These are phyloP conservation scores for Tadarida brasiliensis DNA, from an alignment of 2,797 vertebrate species.

Conservation along the genomic window DNA sequence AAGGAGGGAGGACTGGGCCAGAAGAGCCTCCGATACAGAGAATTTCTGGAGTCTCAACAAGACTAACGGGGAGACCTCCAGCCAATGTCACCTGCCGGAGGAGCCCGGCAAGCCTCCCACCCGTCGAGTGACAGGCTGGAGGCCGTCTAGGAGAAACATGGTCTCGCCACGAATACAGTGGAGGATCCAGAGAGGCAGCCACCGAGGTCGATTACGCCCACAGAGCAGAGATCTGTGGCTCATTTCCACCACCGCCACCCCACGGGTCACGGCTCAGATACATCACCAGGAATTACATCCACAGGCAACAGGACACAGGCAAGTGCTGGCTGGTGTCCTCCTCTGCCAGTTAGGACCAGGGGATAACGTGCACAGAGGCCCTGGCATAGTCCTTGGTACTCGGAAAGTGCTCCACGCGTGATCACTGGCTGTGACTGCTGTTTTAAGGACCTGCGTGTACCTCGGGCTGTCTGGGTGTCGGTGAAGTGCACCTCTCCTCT, in stretches of 20 bases:
- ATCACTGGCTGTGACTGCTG: not conserved
- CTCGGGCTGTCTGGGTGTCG: too few relatives aligned
- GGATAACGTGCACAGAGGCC: not conserved
- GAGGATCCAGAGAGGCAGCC: not conserved
- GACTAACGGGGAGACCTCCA: not conserved
- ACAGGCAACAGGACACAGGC: not conserved
- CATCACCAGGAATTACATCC: not conserved
- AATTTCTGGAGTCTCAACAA: too few relatives aligned
- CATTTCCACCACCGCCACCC: not conserved
- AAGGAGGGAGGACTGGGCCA: too few relatives aligned
- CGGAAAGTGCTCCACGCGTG: not conserved
- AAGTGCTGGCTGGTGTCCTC: not conserved
- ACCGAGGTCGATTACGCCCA: not conserved
- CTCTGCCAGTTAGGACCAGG: not conserved
- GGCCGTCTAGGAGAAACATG: not conserved
- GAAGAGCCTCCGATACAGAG: not conserved
- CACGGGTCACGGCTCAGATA: not conserved
- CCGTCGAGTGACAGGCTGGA: not conserved
- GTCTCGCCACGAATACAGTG: rapidly evolving
- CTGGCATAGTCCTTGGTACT: not conserved
- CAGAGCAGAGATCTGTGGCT: not conserved
- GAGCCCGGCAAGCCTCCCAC: not conserved
- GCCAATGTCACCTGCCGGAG: not conserved
- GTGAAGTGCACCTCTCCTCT: not conserved
- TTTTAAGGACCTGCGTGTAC: not conserved